Base-by-base conservation (phyloP, 1,140 invertebrate species). In the Ridgeia piscesae region DNA sequence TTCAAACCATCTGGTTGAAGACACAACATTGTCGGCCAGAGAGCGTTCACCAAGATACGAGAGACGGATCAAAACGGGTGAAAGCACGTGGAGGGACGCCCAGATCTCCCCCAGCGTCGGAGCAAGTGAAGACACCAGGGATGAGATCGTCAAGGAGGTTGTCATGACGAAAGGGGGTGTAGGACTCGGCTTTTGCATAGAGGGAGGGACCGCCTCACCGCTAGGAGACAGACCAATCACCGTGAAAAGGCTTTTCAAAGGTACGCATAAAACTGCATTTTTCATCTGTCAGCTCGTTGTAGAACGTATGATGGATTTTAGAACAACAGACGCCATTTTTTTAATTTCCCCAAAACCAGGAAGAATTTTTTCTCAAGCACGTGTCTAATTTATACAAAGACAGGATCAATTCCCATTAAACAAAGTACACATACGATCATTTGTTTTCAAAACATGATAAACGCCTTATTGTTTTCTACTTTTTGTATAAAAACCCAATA, bases 221-320 rank as follows among this genome's bases (percentile, higher is more conserved):
- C 96, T 97, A 90, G 98, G 98, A 27, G 98, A 99, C 95, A 97
- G 97, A 94, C 98, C 98, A 90, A 96, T 99, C 35, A 97, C 97
- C 35, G 97, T 98, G 92, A 99, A 98, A 95, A 98, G 98, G 96
- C 97, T 99, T 94, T 98, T 99, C 95, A 98, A 98, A 96, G 98
- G 98, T 98, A 96, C 95, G 96, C 95, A 35, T 35, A 6, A n/a
- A 2, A 42, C 42, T 89, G 33, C 35, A 9, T 92, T 34, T 31
- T 50, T 33, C 17, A 42, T 42, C 42, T 42, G 42, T 42, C 42
- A 42, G 11, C 42, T 4, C n/a, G n/a, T n/a, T n/a, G n/a, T n/a
- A n/a, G n/a, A n/a, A n/a, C n/a, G n/a, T n/a, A n/a, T n/a, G n/a
- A n/a, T n/a, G n/a, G n/a, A n/a, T n/a, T n/a, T n/a, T n/a, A n/a